Evolutionary conservation across 2,797 vertebrate species (phyloP), one percentile per base, ranked within the genome.

Genomic region (Caiman crocodilus): DNA sequence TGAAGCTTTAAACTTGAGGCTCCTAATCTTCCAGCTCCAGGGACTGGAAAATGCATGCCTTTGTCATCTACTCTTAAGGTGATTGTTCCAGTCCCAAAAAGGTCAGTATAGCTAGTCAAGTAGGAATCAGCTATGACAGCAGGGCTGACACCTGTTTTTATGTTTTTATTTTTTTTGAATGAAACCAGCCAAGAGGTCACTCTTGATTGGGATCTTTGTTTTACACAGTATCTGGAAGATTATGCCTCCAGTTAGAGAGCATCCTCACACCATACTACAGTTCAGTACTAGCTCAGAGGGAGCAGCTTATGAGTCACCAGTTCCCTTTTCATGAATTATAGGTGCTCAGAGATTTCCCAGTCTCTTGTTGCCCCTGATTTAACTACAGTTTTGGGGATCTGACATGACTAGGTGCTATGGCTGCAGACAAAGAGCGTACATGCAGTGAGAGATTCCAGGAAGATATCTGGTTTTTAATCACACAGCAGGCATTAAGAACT

Each of bases 231-330:
- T 69, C 65, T 35, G 65, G 7, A 35, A 35, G 65, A 35, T 35
- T 5, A 69, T 32, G 7, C 15, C 67, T 69, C 30, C 30, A 73
- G 25, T 42, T 25, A 42, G 5, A 42, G 13, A 42, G 69, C 23
- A 32, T 23, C 20, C 14, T 73, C 23, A 42, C 35, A 73, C 14
- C 7, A 73, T 2, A 8, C 14, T 73, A 35, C 50, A 32, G 50
- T 25, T 73, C 21, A 42, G 32, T 26, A 15, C 35, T 73, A 35
- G 23, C 23, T 42, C 35, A 50, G 25, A 35, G 13, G 32, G 42
- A 50, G 35, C 30, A 69, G 21, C 77, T 85, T 6, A 71, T 1
- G 20, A 85, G 7, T 0, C 50, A 77, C 0, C 26, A 61, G 5
- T 10, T 76, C 13, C 28, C 7, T 7, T 73, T 86, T 82, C 25